Evolutionary conservation across 2,113 vertebrate species (phyloP).

Genomic region (Grus americana): DNA sequence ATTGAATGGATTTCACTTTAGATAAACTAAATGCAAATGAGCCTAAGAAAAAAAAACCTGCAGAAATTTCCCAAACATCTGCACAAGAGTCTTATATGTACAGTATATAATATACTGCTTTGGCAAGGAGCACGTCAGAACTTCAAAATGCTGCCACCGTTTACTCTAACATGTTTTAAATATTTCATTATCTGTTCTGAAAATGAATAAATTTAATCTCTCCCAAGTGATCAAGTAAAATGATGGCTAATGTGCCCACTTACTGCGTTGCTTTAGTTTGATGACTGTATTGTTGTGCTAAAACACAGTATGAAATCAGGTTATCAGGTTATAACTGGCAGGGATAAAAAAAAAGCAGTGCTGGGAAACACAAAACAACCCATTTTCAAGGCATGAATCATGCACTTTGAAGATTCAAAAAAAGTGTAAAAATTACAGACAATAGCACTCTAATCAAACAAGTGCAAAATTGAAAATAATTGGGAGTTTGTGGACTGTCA

Average conservation of each 20-base stretch:
- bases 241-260: constrained; percentile 80
- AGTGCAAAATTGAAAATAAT: constrained; percentile 59
- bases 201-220: constrained; percentile 82
- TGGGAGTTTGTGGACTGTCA: constrained; percentile 51
- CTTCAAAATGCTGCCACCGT: constrained; percentile 48
- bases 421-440: constrained; percentile 51
- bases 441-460: constrained; percentile 60
- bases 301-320: constrained; percentile 80
- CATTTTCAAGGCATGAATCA: constrained; percentile 43
- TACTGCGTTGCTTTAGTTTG: constrained; percentile 80
- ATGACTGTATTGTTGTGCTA: constrained; percentile 78
- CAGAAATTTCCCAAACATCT: constrained; percentile 67
- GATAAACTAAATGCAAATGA: constrained; percentile 80
- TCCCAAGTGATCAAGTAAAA: constrained; percentile 81
- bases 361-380: constrained; percentile 68
- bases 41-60: background rate
- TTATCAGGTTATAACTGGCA: constrained; percentile 79
- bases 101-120: background rate
- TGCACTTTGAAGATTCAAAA: constrained; percentile 59
- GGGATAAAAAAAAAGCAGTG: constrained; percentile 64
- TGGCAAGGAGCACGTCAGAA: constrained; percentile 37
- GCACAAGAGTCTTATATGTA: constrained; percentile 8
- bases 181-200: constrained; percentile 81
- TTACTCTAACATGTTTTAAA: constrained; percentile 75
- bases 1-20: constrained; percentile 81